A percentile compares a stretch with the other conserved stretches of the same genome.
Evolutionary conservation across 2,888 invertebrate species (phyloP).

Genomic region (Anagyrus pseudococci): DNA sequence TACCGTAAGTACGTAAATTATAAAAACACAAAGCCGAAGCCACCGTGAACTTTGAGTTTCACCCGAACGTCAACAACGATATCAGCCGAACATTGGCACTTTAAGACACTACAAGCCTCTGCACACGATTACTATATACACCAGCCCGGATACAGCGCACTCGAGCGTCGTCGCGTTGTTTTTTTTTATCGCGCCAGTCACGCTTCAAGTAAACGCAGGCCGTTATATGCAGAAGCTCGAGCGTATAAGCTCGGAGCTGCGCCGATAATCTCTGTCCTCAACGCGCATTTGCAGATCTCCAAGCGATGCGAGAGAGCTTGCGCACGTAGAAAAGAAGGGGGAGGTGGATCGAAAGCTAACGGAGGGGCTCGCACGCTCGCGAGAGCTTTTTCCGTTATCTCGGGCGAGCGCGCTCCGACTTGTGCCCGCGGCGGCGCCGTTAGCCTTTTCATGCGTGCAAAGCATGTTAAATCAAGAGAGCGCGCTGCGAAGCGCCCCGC

Average conservation of each 20-base stretch:
- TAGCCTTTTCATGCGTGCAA: slow-evolving; percentile 53
- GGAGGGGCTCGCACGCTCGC: neutral
- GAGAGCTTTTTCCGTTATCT: slow-evolving; percentile 36
- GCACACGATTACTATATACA: no score
- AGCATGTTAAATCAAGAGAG: slow-evolving; percentile 39
- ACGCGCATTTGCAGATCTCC: slow-evolving; percentile 33
- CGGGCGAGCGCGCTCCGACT: slow-evolving; percentile 36
- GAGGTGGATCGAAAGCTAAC: slow-evolving; percentile 1
- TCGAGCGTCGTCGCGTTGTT: no score
- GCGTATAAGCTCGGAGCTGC: neutral
- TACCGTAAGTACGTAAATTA: no score
- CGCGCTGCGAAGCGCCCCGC: no score
- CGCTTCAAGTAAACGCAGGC: slow-evolving; percentile 26
- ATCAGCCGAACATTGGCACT: no score
- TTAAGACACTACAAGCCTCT: neutral
- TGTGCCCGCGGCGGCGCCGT: slow-evolving; percentile 43
- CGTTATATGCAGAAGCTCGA: slow-evolving; percentile 8
- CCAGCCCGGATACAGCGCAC: neutral
- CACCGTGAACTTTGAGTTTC: no score
- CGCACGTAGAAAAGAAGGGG: neutral
- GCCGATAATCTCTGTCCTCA: slow-evolving; percentile 36
- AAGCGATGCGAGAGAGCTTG: slow-evolving; percentile 14
- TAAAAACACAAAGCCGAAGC: no score
- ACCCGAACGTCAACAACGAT: no score
- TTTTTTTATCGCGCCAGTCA: slow-evolving; percentile 33